Percentiles rank a stretch among this genome's conserved stretches.
Evolutionary conservation across 2,888 invertebrate species (phyloP).

Genomic region (Acheta domesticus): DNA sequence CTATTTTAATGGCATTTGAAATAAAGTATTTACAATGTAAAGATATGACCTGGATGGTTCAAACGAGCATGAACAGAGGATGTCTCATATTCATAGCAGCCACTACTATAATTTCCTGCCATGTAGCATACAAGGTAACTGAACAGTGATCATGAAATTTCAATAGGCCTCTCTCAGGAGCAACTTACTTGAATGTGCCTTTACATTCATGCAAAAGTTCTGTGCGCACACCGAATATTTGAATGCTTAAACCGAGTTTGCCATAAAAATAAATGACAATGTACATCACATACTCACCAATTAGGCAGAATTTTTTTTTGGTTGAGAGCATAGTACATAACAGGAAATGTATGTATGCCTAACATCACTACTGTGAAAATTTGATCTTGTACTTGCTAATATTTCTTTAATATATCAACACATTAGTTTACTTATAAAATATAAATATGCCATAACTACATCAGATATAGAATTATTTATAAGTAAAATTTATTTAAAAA

Average conservation of each 20-base stretch:
- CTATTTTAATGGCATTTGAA: slow-evolving; percentile 1
- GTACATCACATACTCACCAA: not conserved
- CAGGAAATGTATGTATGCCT: no score
- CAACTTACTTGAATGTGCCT: not conserved
- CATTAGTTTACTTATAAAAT: not conserved
- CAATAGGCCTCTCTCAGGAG: not conserved
- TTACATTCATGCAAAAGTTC: not conserved
- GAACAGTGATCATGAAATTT: not conserved
- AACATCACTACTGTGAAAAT: not conserved
- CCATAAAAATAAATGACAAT: not conserved
- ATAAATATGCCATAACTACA: slow-evolving; percentile 11
- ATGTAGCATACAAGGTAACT: not conserved
- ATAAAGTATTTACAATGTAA: slow-evolving; percentile 6
- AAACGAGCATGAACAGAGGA: not conserved
- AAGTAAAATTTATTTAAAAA: slow-evolving; percentile 10
- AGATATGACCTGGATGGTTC: not conserved
- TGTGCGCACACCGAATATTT: not conserved
- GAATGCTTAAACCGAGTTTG: not conserved
- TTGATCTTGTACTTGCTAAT: not conserved
- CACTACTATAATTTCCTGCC: not conserved
- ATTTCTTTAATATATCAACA: not conserved
- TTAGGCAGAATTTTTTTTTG: not conserved
- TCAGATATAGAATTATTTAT: slow-evolving; percentile 18
- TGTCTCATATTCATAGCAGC: not conserved
- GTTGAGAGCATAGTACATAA: no score